Evolutionary conservation across 2,113 vertebrate genomes (phyloP).

Genomic region (Cottus gobio): DNA sequence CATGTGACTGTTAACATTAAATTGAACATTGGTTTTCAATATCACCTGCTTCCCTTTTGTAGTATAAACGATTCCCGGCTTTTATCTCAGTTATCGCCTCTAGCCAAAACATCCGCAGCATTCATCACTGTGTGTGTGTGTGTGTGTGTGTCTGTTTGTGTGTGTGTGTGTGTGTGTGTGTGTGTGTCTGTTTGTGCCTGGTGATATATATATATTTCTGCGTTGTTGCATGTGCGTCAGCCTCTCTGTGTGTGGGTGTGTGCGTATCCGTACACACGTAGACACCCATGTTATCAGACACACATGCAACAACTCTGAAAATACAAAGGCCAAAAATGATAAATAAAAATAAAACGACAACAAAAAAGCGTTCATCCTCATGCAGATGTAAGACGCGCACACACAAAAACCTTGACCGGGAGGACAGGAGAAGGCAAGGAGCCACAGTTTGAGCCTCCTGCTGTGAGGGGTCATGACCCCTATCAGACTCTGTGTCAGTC

Average conservation of each 20-base stretch:
- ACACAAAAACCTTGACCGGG: slow-evolving; percentile 84
- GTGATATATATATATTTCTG: slow-evolving; percentile 39
- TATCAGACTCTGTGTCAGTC: slow-evolving; percentile 99
- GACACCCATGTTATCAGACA: not conserved
- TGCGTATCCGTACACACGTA: not conserved
- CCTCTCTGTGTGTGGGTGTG: slow-evolving; percentile 22
- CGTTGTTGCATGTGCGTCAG: slow-evolving; percentile 14
- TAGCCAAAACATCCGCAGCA: slow-evolving; percentile 21
- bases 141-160: slow-evolving; percentile 2
- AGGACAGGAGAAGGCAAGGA: slow-evolving; percentile 79
- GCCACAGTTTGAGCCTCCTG: slow-evolving; percentile 82
- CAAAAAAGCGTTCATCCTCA: not conserved
- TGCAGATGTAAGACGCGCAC: slow-evolving; percentile 36
- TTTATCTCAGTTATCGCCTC: slow-evolving; percentile 10
- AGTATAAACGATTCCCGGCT: not conserved
- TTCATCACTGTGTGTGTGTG: not conserved
- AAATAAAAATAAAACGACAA: not conserved
- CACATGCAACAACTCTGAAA: slow-evolving; percentile 1
- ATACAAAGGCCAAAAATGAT: not conserved
- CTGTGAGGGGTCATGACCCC: slow-evolving; percentile 92
- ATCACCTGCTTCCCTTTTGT: slow-evolving; percentile 1
- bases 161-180: not conserved
- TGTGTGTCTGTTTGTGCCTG: not conserved
- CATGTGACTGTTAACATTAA: not conserved
- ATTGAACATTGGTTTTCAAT: slow-evolving; percentile 18